Evolutionary conservation across 1,140 invertebrate genomes (phyloP), one percentile per base, ranked within the genome.

Genomic region (Macrobrachium rosenbergii): DNA sequence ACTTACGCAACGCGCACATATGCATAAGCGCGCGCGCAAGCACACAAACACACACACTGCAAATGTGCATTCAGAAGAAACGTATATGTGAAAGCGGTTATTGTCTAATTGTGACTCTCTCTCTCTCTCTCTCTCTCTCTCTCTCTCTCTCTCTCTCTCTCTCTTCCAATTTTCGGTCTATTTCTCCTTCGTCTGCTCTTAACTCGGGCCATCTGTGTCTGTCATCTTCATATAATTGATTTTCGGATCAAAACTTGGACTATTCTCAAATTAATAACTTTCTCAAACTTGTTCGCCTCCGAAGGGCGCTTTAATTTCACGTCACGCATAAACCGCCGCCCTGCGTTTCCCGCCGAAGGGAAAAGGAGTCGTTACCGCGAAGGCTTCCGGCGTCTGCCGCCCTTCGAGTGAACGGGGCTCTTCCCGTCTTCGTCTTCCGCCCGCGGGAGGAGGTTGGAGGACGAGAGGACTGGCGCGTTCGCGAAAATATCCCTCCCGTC

Each of bases 211-310:
- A 81, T 88, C 88, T 84, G 83, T 82, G 84, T 88, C 77, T 84
- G 86, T 89, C 79, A 90, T 81, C 82, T 87, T 85, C 83, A 90
- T 90, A 89, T 90, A 88, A 82, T 90, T 83, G 89, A 90, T 83
- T 90, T 89, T 90, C 83, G 88, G 76, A 86, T 88, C 82, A 90
- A 90, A 90, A 90, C 87, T 90, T 90, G 88, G 59, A 81, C 89
- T 88, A 86, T 87, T 88, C 83, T 86, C 88, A 89, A 89, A 89
- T 89, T 89, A 89, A 89, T 89, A 89, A 89, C 88, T 89, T 89
- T 89, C 88, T 87, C 79, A 87, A 87, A 87, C 85, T 87, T 87
- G 85, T 87, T 73, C 78, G 64, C 63, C 59, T 72, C 52, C 60
- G 19, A 12, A 52, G 43, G 17, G n/a, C 52, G 17, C 67, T 43